Evolutionary conservation across 1,140 invertebrate species (phyloP), one percentile per base, ranked within the genome.

Genomic region (Drosophila varians): DNA sequence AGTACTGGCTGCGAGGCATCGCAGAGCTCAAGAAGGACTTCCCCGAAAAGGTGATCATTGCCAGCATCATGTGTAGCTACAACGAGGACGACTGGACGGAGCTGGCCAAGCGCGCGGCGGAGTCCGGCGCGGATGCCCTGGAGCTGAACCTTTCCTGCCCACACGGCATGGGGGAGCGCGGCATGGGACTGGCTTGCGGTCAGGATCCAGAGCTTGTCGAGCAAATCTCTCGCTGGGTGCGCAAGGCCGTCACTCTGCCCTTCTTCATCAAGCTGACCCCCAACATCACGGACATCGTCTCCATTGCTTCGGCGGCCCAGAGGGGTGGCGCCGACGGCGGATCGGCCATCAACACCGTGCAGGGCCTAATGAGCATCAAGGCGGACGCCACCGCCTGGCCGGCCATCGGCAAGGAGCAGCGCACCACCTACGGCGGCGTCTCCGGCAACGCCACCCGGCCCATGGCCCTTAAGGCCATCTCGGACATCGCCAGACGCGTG

Each of bases 251-350:
- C 1, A 96, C 96, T 80, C 98, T 99, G 76, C 99, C 99, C n/a
- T 96, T 99, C 92, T 99, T 99, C 92, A 94, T 98, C 2, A 99
- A 99, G 92, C 90, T 99, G 43, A 99, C 99, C 0, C 99, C 99
- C 0, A 99, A 99, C 91, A 98, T 99, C 0, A 99, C 98, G 0
- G 95, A 99, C 72, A 97, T 99, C 42, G 94, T 96, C 0, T 92
- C 92, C 4, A 98, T 99, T 74, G 98, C 99, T 0, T 92, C 90
- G 78, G 99, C 98, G 1, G 98, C 98, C 3, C 94, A 98, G 93
- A 97, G 96, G 94, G 97, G 98, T 49, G 94, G 95, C 31, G 98
- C 98, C 9, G 94, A 96, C 90, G 99, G 99, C 12, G 98, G 99
- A 0, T 98, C 98, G 0, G 98, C 98, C 0, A 99, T 99, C 34